These are phyloP conservation scores for Cotesia vestalis DNA, from an alignment of 1,140 invertebrate genomes.

Conservation along the genomic window DNA sequence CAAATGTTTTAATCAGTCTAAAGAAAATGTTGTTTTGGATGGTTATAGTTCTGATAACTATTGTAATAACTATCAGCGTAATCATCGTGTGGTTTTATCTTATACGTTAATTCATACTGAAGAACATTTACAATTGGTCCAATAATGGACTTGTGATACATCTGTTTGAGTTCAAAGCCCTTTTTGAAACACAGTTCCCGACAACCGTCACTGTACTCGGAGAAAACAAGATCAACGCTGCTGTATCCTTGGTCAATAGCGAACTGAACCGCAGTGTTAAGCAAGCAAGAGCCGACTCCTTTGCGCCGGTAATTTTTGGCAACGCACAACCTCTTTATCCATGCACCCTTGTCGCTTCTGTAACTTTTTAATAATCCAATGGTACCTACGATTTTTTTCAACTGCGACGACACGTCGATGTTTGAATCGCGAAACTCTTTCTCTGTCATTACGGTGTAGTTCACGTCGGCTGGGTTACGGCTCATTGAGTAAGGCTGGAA, in stretches of 20 bases:
- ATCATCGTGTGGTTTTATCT: constrained; percentile 55
- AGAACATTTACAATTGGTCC: constrained; percentile 60
- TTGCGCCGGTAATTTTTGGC: constrained; percentile 60
- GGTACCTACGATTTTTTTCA: constrained; percentile 64
- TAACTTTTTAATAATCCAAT: constrained; percentile 61
- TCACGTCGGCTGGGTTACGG: constrained; percentile 46
- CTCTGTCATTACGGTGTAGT: constrained; percentile 58
- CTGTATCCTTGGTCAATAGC: constrained; percentile 64
- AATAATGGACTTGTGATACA: constrained; percentile 66
- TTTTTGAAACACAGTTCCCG: constrained; percentile 65
- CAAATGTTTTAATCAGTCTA: background rate
- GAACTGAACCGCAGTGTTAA: constrained; percentile 64
- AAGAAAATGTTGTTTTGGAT: background rate
- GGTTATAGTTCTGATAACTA: constrained; percentile 4
- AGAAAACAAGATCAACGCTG: constrained; percentile 63
- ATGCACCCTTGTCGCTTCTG: constrained; percentile 62
- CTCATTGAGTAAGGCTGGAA: constrained; percentile 55
- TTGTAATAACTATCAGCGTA: constrained; percentile 39
- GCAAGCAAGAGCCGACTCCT: constrained; percentile 61
- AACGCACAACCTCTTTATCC: constrained; percentile 67
- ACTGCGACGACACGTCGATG: constrained; percentile 50
- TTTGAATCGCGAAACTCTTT: constrained; percentile 53
- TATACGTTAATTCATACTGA: constrained; percentile 63
- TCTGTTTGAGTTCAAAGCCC: constrained; percentile 67
- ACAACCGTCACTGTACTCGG: constrained; percentile 66